These are phyloP conservation scores for Melinaea marsaeus DNA, from an alignment of 2,888 invertebrate species.

Conservation along the genomic window DNA sequence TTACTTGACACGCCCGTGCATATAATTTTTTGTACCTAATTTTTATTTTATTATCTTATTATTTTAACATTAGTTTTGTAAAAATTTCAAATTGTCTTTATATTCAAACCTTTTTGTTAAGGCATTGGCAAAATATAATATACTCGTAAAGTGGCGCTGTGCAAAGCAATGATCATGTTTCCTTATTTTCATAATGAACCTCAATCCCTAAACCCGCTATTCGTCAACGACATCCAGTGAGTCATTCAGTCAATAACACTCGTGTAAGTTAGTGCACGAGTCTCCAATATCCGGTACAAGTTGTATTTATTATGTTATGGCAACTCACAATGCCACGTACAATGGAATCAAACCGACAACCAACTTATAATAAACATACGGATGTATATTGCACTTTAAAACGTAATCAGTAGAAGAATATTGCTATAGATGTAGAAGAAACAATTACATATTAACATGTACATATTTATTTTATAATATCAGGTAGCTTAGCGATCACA, in stretches of 20 bases:
- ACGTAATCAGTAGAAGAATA: not conserved
- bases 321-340: conserved; percentile 34
- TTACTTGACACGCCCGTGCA: no score
- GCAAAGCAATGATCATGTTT: no score
- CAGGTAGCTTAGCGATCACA: no score
- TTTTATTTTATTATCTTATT: not conserved
- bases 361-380: conserved; percentile 30
- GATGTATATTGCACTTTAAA: not conserved
- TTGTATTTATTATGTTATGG: conserved; percentile 39
- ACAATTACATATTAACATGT: no score
- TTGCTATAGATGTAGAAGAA: no score
- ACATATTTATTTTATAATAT: no score
- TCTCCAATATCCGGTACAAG: conserved; percentile 33
- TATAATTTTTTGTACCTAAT: no score
- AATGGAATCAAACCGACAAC: conserved; percentile 35
- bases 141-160: no score
- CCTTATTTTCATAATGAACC: no score
- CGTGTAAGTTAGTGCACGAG: conserved; percentile 17
- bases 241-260: conserved; percentile 12
- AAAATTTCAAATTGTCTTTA: no score
- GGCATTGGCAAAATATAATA: no score
- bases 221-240: not conserved
- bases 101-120: no score
- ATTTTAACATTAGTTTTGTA: not conserved
- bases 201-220: not conserved